Evolutionary conservation across 2,888 invertebrate genomes (phyloP).

Genomic region (Agrochola circellaris): DNA sequence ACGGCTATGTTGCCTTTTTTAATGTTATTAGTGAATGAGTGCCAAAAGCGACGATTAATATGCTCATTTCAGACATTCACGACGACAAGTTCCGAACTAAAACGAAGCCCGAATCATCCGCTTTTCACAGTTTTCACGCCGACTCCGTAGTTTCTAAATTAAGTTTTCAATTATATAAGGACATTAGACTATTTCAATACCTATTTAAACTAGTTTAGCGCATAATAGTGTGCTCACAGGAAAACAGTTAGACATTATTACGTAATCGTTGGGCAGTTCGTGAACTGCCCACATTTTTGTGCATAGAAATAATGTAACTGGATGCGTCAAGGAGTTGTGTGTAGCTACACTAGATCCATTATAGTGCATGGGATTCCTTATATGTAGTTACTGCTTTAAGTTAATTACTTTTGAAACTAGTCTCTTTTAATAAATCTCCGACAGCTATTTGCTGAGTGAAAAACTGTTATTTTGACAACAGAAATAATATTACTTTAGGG

Average conservation of each 20-base stretch:
- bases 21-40: background rate
- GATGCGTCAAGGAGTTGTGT: constrained; percentile 4
- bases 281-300: constrained; percentile 52
- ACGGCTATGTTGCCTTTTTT: background rate
- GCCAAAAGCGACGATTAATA: background rate
- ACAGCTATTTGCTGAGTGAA: too few species aligned
- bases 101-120: background rate
- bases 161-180: background rate
- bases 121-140: background rate
- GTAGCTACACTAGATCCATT: too few species aligned
- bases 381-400: too few species aligned
- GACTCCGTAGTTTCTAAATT: background rate
- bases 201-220: constrained; percentile 33
- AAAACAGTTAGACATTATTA: constrained; percentile 42
- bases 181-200: constrained; percentile 24
- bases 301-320: constrained; percentile 16
- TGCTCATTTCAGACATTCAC: background rate
- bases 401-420: too few species aligned
- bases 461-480: too few species aligned
- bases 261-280: constrained; percentile 36
- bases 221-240: constrained; percentile 27
- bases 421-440: too few species aligned
- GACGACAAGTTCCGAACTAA: background rate
- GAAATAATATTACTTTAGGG: too few species aligned
- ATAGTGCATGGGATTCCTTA: too few species aligned